Conservation (phyloP, 2,888 invertebrate genomes). For the Carterocephalus palaemon region DNA sequence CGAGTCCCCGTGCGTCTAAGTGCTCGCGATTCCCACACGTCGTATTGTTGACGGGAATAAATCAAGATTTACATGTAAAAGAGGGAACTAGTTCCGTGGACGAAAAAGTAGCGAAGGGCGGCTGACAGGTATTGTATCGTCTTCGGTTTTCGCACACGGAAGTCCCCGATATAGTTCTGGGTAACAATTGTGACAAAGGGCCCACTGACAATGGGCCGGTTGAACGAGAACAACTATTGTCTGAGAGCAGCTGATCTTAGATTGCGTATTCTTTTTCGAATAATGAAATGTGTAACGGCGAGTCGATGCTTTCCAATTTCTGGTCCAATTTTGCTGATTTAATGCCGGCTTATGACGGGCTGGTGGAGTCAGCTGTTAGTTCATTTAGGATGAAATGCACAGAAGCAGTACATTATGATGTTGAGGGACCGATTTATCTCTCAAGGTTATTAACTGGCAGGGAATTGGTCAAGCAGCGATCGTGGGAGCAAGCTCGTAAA, state of each 20-base stretch:
- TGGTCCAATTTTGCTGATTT: conserved; percentile 43
- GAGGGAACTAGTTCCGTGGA: conserved; percentile 61
- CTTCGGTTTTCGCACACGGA: conserved; percentile 70
- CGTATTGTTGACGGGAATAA: conserved; percentile 72
- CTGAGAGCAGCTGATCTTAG: conserved; percentile 59
- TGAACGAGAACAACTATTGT: conserved; percentile 64
- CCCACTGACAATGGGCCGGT: conserved; percentile 54
- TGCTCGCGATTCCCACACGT: conserved; percentile 62
- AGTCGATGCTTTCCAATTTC: conserved; percentile 36
- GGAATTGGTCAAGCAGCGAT: too few species aligned
- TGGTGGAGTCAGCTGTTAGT: conserved; percentile 20
- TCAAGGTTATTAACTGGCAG: too few species aligned
- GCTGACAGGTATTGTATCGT: conserved; percentile 42
- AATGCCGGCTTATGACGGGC: conserved; percentile 25
- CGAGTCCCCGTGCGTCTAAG: neutral
- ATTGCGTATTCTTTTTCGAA: conserved; percentile 19
- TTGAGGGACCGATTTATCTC: too few species aligned
- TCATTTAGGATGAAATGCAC: conserved; percentile 6
- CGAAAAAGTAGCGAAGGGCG: conserved; percentile 55
- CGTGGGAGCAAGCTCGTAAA: too few species aligned
- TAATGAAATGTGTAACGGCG: conserved; percentile 20
- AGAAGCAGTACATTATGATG: too few species aligned
- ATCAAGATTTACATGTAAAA: conserved; percentile 73
- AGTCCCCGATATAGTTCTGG: conserved; percentile 56
- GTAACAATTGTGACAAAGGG: conserved; percentile 62